Base-by-base conservation (phyloP, 92 coral and sea anemone species). In the Parazoanthus swiftii region DNA sequence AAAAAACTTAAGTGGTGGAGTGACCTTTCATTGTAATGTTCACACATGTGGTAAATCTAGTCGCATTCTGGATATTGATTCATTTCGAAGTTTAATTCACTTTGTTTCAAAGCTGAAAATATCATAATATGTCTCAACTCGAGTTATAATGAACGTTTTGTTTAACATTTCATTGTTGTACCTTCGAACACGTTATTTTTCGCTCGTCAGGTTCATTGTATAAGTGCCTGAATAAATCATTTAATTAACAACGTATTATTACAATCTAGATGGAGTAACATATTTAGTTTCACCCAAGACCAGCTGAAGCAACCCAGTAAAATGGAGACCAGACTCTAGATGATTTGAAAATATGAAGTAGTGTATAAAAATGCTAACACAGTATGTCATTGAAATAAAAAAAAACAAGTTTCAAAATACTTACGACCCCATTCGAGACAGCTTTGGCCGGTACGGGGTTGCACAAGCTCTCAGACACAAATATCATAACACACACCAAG, bases 391-490 rank as follows among this genome's bases (percentile, higher is more conserved):
- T 63, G 26, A 63, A 63, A 63, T 21, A 4, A 9, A 80, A 5
- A 5, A 14, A 70, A 44, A 29, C 36, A 46, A 70, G 10, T n/a
- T 13, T n/a, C 51, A 26, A 23, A 35, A 26, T 72, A 84, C 87
- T 84, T 84, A 84, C 87, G 70, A 84, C 46, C 68, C 87, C 87
- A 16, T 71, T 48, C 77, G 43, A 44, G 58, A 71, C 77, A 71
- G 87, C 77, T 48, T 84, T 84, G 29, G 87, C 87, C 56, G 85
- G 85, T 29, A 81, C 85, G 5, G 74, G 85, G 36, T 63, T 81
- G 56, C 85, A 35, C 74, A 18, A 25, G 13, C 71, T 59, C 71
- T 81, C 85, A 21, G 74, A 38, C 33, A 81, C 74, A 42, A 33
- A 63, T 63, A 63, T 18, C 42, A 63, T 21, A 38, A 81, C 63